Percentiles rank a stretch among this genome's conserved stretches.
Evolutionary conservation across 2,797 vertebrate genomes (phyloP).

Genomic region (Haliaeetus vocifer): DNA sequence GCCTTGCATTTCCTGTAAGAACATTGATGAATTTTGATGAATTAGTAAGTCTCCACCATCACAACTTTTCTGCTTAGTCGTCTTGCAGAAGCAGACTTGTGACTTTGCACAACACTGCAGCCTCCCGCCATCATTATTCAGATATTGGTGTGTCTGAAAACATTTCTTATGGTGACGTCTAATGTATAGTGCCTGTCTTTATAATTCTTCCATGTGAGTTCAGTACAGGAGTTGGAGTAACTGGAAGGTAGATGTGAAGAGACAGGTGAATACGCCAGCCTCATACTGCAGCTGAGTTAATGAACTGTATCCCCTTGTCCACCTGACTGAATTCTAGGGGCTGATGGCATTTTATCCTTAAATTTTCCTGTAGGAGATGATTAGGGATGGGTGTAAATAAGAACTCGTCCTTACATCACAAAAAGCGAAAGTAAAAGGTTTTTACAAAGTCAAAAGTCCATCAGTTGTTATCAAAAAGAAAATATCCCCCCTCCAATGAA

Average conservation of each 20-base stretch:
- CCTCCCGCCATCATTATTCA: not conserved
- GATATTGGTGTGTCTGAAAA: not conserved
- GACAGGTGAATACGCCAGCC: conserved; percentile 25
- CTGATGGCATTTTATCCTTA: conserved; percentile 2
- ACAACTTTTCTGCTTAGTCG: not conserved
- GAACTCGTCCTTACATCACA: not conserved
- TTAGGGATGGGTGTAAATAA: conserved; percentile 25
- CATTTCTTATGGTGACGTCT: not conserved
- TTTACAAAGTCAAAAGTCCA: not conserved
- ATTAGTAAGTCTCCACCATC: not conserved
- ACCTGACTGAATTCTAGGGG: conserved; percentile 16
- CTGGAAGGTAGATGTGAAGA: conserved; percentile 47
- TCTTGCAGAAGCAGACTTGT: not conserved
- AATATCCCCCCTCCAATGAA: not conserved
- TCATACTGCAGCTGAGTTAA: not conserved
- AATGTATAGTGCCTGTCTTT: conserved; percentile 26
- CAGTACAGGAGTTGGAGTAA: conserved; percentile 31
- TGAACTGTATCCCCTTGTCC: conserved; percentile 34
- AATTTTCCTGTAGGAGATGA: not conserved
- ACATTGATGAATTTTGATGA: not conserved
- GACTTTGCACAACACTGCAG: not conserved
- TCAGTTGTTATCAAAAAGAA: not conserved
- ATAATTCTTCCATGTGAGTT: conserved; percentile 27
- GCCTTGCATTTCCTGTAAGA: not conserved
- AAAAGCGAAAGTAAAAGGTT: not conserved